Evolutionary conservation across 2,113 vertebrate genomes (phyloP), one percentile per base, ranked within the genome.

Genomic region (Philantomba maxwellii): DNA sequence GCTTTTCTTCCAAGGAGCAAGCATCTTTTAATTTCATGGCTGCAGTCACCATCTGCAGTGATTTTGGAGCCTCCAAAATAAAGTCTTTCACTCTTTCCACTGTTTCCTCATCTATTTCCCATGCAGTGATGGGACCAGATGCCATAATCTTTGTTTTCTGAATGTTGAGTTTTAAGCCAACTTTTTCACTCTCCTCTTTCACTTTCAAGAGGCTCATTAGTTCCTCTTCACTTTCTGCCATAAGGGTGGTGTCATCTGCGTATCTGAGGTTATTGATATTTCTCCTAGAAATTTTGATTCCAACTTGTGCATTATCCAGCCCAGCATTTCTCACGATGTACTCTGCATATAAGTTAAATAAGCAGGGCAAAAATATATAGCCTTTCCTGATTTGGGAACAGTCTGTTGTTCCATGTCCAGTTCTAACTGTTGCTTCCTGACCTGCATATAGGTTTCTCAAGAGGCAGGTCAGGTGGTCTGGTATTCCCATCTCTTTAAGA

Each of bases 221-320:
- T 66, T 66, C 28, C 6, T 62, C 33, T 66, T 66, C 33, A 36
- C 64, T 36, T 66, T 66, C 64, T 36, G 64, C n/a, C 33, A 36
- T 66, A 21, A 66, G 4, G 9, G 33, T 66, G 33, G 33, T 10
- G 0, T 66, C 33, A 36, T 66, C 33, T 66, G 64, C 0, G 0
- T 36, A 66, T 66, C 17, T 36, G 64, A 66, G 64, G 64, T 21
- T 66, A 66, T 36, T 36, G 64, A 66, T 66, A 66, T 21, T 66
- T 66, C 64, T 66, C 17, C 64, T 1, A 1, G 64, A 9, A 36
- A 36, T 66, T 4, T 66, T 66, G 17, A 66, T 66, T 36, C 33
- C 17, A 5, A 1, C 33, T 66, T 66, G 64, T 36, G 33, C 17
- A 21, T 66, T 5, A 21, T 66, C 8, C 33, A 36, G 64, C 64